phyloP scores from a whole-genome alignment of 2,113 vertebrate species.

The Tyrannus savana region DNA sequence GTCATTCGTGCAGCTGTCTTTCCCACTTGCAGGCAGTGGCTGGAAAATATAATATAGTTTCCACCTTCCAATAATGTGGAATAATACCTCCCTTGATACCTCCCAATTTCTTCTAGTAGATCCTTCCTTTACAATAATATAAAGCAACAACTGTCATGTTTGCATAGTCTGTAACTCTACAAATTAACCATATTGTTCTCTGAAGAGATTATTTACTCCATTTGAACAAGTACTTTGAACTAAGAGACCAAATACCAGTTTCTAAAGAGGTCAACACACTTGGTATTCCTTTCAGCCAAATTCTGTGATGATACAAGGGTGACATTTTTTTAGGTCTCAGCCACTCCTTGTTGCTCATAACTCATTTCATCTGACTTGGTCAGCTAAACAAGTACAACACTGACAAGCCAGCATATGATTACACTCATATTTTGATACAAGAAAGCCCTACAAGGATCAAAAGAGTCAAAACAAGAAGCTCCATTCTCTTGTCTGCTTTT shows the following conservation, averaged over 20 bases:
- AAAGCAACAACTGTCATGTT: not conserved
- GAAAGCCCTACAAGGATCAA: not conserved
- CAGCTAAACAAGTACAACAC: not conserved
- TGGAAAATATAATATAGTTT: not conserved
- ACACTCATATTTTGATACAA: not conserved
- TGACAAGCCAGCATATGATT: not conserved
- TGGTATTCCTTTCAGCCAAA: not conserved
- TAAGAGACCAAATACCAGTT: not conserved
- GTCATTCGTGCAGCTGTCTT: not conserved
- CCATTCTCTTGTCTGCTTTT: not conserved
- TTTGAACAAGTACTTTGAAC: not conserved
- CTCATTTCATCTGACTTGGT: not conserved
- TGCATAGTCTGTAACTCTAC: not conserved
- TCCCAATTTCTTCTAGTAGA: not conserved
- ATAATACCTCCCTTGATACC: not conserved
- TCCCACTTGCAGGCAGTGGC: not conserved
- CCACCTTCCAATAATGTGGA: not conserved
- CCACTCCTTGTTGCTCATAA: not conserved
- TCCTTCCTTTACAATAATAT: not conserved
- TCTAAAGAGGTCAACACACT: not conserved
- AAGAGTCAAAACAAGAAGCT: not conserved
- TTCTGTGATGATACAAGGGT: not conserved
- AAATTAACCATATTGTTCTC: not conserved
- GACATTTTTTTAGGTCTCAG: not conserved
- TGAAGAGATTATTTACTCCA: not conserved